Evolutionary conservation across 53 echinoderm and acorn worm genomes (phyloP).

Genomic region (Hippasteria phrygiana): DNA sequence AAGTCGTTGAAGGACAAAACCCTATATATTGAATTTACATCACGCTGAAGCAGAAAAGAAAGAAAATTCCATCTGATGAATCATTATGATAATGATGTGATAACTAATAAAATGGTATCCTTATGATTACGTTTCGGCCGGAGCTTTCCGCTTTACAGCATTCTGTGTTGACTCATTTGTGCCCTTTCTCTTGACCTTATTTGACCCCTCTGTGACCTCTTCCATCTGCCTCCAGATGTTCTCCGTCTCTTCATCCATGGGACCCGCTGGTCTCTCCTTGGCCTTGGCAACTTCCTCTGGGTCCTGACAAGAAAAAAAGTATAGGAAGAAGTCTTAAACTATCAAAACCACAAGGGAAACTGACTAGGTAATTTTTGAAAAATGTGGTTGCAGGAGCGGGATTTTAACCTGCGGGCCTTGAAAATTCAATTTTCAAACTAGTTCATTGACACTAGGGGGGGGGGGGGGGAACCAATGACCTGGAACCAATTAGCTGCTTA

Average conservation of each 20-base stretch:
- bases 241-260: conserved; percentile 70
- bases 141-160: conserved; percentile 41
- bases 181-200: conserved; percentile 60
- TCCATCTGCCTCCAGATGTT: conserved; percentile 81
- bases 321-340: no score
- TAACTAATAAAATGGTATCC: background rate
- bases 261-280: conserved; percentile 16
- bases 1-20: no score
- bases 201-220: conserved; percentile 63
- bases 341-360: background rate
- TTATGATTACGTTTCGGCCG: background rate
- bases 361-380: background rate
- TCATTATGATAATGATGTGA: no score
- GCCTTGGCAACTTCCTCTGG: conserved; percentile 36
- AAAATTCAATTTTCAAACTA: no score
- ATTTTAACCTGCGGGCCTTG: no score
- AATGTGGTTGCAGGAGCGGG: no score
- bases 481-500: no score
- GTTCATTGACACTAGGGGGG: no score
- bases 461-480: no score
- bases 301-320: conserved; percentile 19
- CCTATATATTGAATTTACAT: no score
- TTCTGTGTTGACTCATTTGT: background rate
- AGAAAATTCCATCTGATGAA: no score
- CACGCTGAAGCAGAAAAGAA: no score